These are phyloP conservation scores for Thermophis baileyi DNA, from an alignment of 2,113 vertebrate genomes.

Conservation along the genomic window DNA sequence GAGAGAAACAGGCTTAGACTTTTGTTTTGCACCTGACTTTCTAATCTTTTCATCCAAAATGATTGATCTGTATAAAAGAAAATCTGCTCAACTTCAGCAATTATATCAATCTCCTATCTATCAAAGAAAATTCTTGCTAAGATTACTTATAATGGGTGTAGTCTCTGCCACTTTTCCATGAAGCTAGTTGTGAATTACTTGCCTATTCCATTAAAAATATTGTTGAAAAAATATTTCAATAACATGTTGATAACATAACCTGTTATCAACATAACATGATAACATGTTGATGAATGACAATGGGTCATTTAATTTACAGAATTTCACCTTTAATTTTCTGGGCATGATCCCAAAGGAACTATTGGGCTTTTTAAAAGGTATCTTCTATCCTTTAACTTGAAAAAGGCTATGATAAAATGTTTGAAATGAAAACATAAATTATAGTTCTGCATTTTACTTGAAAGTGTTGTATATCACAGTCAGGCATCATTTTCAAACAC, in stretches of 20 bases:
- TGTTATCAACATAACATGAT: neutral
- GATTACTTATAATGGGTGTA: conserved; percentile 26
- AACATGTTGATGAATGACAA: neutral
- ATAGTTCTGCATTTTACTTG: neutral
- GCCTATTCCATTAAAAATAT: conserved; percentile 7
- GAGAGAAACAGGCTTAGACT: conserved; percentile 37
- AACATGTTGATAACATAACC: neutral
- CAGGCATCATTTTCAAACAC: conserved; percentile 7
- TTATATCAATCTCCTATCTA: conserved; percentile 37
- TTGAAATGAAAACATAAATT: conserved; percentile 6
- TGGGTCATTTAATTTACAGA: neutral
- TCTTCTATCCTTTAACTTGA: neutral
- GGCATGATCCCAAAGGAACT: neutral
- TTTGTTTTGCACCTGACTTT: conserved; percentile 50
- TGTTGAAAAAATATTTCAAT: neutral
- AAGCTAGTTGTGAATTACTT: conserved; percentile 53
- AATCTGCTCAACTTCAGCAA: conserved; percentile 46
- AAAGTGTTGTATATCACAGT: conserved; percentile 7
- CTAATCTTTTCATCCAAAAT: conserved; percentile 37
- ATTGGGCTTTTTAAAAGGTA: neutral
- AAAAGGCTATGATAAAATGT: conserved; percentile 1
- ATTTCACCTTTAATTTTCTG: neutral
- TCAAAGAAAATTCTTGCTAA: conserved; percentile 46
- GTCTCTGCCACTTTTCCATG: conserved; percentile 30
- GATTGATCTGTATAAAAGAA: conserved; percentile 55